Evolutionary conservation across 2,888 invertebrate species (phyloP).

Genomic region (Aphidius colemani): DNA sequence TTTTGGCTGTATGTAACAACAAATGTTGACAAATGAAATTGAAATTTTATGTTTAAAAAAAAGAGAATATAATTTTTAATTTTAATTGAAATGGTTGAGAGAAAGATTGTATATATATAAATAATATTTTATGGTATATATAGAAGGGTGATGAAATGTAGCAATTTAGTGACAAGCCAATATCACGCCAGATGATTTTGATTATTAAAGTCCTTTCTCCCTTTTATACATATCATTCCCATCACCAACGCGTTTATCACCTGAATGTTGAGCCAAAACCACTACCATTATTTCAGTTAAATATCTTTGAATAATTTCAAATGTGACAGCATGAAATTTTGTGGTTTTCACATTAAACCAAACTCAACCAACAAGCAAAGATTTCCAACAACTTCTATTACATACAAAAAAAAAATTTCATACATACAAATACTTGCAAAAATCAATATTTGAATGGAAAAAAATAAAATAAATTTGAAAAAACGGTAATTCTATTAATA

Average conservation of each 20-base stretch:
- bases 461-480: no score
- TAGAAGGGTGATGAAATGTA: slow-evolving; percentile 29
- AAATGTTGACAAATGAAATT: not conserved
- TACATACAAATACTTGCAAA: no score
- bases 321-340: no score
- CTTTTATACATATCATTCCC: not conserved
- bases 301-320: no score
- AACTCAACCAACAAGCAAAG: no score
- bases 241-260: slow-evolving; percentile 20
- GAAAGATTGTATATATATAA: slow-evolving; percentile 9
- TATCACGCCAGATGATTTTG: slow-evolving; percentile 51
- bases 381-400: no score
- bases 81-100: slow-evolving; percentile 12
- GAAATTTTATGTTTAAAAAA: not conserved
- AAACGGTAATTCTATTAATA: no score
- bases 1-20: no score
- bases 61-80: slow-evolving; percentile 12
- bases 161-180: slow-evolving; percentile 47
- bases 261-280: slow-evolving; percentile 5
- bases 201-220: slow-evolving; percentile 41
- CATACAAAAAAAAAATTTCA: no score
- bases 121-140: slow-evolving; percentile 1
- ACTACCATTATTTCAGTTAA: not conserved
- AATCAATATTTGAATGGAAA: no score
- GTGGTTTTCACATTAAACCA: no score